These are phyloP conservation scores for Prinia subflava DNA, from an alignment of 2,113 vertebrate genomes.

Conservation along the genomic window DNA sequence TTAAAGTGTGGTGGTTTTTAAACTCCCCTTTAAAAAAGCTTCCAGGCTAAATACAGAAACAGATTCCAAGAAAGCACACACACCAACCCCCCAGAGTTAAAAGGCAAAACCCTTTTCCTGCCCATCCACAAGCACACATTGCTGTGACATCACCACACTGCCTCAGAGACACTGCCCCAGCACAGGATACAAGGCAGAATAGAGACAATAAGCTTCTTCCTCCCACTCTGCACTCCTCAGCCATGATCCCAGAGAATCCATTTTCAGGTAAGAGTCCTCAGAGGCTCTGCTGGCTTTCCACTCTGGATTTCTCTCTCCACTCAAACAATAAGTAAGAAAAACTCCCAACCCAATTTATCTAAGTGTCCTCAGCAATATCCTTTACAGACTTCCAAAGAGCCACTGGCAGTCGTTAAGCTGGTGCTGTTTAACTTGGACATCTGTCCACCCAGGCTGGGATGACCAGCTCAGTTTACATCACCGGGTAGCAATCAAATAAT, in stretches of 20 bases:
- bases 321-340: background rate
- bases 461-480: constrained; percentile 61
- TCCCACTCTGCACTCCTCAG: background rate
- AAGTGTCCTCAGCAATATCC: constrained; percentile 34
- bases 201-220: background rate
- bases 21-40: background rate
- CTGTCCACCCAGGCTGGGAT: constrained; percentile 32
- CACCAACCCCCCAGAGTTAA: background rate
- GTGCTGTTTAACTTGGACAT: constrained; percentile 57
- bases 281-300: background rate
- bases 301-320: background rate
- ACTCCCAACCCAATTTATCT: background rate
- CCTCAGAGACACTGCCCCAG: background rate
- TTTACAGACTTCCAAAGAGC: background rate
- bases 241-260: background rate
- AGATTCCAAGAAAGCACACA: background rate
- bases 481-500: constrained; percentile 44
- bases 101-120: background rate
- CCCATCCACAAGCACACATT: background rate
- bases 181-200: background rate
- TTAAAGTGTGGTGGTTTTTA: background rate
- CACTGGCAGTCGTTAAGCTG: constrained; percentile 34
- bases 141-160: background rate
- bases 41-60: background rate
- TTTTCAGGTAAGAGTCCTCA: background rate